Percentiles rank a stretch among this genome's conserved stretches.
These are phyloP conservation scores for Pyrocephalus nanus DNA, from an alignment of 2,797 vertebrate species.

Conservation along the genomic window DNA sequence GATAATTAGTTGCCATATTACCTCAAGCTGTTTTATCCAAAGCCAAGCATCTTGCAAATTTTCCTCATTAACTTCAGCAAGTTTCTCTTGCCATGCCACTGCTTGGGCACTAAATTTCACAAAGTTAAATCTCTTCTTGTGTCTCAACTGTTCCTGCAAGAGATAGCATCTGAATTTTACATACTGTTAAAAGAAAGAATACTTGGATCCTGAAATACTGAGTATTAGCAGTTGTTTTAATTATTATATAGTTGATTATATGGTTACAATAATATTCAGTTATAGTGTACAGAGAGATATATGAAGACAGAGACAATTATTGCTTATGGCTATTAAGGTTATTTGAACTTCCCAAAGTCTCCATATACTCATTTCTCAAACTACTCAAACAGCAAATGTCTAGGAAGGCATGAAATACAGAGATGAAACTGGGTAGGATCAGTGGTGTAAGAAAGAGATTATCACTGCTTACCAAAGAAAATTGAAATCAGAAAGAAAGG, in stretches of 20 bases:
- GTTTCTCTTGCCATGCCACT: constrained; percentile 75
- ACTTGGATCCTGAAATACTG: not conserved
- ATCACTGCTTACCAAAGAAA: not conserved
- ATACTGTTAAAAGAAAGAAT: not conserved
- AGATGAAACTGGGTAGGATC: not conserved
- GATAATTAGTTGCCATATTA: constrained; percentile 43
- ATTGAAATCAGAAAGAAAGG: not conserved
- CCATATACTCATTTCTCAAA: not conserved
- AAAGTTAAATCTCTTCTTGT: constrained; percentile 82
- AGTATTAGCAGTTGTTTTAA: not conserved
- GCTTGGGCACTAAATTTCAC: constrained; percentile 79
- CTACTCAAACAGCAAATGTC: not conserved
- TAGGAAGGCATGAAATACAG: not conserved
- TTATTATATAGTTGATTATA: not conserved
- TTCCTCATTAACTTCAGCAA: constrained; percentile 77
- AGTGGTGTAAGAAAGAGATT: not conserved
- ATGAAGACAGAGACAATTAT: not conserved
- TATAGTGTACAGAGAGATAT: not conserved
- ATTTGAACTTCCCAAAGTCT: not conserved
- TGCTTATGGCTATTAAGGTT: not conserved
- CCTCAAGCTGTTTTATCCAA: constrained; percentile 82
- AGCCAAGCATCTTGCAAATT: constrained; percentile 74
- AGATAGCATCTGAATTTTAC: constrained; percentile 33
- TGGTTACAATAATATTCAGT: not conserved
- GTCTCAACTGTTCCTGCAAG: constrained; percentile 80